Percentiles rank a stretch among this genome's conserved stretches.
Evolutionary conservation across 2,888 invertebrate genomes (phyloP).

Genomic region (Seira ritae): DNA sequence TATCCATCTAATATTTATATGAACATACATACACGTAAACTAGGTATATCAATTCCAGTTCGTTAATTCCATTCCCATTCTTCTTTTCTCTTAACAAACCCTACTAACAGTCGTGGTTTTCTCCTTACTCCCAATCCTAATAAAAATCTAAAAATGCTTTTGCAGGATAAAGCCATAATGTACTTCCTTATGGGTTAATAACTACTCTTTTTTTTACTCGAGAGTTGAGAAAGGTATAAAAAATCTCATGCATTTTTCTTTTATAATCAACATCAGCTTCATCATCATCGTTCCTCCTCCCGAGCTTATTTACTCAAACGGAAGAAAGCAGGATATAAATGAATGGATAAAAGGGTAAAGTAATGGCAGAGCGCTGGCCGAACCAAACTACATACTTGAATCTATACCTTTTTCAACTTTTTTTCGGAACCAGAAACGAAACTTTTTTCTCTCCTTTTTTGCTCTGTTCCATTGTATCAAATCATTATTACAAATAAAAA

Average conservation of each 20-base stretch:
- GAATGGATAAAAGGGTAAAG: not conserved
- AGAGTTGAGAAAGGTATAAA: not conserved
- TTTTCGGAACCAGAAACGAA: not conserved
- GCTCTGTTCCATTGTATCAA: too few relatives aligned
- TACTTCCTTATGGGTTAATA: not conserved
- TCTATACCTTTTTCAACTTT: too few relatives aligned
- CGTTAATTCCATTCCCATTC: constrained; percentile 28
- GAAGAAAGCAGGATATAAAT: constrained; percentile 30
- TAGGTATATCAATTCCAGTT: constrained; percentile 48
- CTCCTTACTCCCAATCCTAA: not conserved
- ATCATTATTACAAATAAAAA: too few relatives aligned
- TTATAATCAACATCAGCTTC: not conserved
- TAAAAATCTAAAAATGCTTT: not conserved
- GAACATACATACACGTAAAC: not conserved
- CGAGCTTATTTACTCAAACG: constrained; percentile 24
- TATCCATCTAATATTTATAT: too few relatives aligned
- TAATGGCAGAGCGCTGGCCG: not conserved
- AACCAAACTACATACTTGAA: too few relatives aligned
- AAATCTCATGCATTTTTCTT: constrained; percentile 27
- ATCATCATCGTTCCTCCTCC: not conserved
- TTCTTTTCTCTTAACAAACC: not conserved
- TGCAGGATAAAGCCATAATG: not conserved
- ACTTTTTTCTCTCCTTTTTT: too few relatives aligned
- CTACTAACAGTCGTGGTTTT: not conserved
- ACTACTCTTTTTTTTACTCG: not conserved